Percentiles rank a stretch among this genome's conserved stretches.
Conservation (phyloP, 2,888 invertebrate genomes). For the Baronia brevicornis region DNA sequence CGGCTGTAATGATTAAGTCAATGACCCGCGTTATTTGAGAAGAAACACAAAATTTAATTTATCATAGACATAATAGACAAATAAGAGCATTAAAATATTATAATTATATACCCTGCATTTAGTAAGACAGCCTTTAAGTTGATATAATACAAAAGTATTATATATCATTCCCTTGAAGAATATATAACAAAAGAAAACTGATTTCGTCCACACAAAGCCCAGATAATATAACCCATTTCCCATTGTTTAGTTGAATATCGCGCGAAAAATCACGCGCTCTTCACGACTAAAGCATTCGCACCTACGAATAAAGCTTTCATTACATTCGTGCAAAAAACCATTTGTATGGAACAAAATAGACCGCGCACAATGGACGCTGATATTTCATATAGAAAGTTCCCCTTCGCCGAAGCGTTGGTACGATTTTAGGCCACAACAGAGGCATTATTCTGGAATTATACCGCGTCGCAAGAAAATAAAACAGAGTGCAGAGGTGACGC, state of each 20-base stretch:
- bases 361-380: conserved; percentile 59
- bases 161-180: not conserved
- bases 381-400: conserved; percentile 67
- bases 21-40: too few relatives aligned
- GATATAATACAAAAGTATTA: too few relatives aligned
- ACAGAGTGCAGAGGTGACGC: conserved; percentile 62
- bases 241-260: conserved; percentile 28
- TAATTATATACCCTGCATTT: too few relatives aligned
- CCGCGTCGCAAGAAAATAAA: conserved; percentile 65
- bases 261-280: conserved; percentile 41
- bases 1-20: conserved; percentile 6
- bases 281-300: conserved; percentile 53
- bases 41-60: too few relatives aligned
- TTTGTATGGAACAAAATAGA: conserved; percentile 61
- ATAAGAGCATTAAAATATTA: too few relatives aligned
- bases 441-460: conserved; percentile 63
- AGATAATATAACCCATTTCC: conserved; percentile 19
- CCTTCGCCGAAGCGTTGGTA: conserved; percentile 44
- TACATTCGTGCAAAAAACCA: conserved; percentile 62
- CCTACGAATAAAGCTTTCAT: conserved; percentile 69
- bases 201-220: conserved; percentile 12
- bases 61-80: too few relatives aligned
- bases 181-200: not conserved
- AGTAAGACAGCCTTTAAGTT: too few relatives aligned
- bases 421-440: conserved; percentile 56